A percentile compares a stretch with the other conserved stretches of the same genome.
Conservation (phyloP, 1,140 invertebrate species). For the Drosophila kohkoa region DNA sequence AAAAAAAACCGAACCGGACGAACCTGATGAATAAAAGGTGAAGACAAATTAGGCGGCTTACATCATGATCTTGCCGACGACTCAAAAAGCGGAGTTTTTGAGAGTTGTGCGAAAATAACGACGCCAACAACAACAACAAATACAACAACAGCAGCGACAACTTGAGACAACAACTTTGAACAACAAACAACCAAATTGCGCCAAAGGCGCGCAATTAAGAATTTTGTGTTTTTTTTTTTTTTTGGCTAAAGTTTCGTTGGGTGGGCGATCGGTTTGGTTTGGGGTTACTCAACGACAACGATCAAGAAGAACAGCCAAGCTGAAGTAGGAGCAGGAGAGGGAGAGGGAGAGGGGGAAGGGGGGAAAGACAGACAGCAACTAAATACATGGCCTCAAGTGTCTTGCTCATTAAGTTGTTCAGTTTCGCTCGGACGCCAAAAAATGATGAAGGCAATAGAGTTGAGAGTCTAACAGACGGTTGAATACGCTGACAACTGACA, state of each 20-base stretch:
- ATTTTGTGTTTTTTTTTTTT: constrained; percentile 42
- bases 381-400: constrained; percentile 28
- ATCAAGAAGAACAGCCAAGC: not conserved
- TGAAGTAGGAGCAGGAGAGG: not conserved
- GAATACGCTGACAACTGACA: not conserved
- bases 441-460: constrained; percentile 39
- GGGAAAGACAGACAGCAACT: constrained; percentile 10
- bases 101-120: constrained; percentile 24
- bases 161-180: constrained; percentile 1
- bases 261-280: constrained; percentile 60
- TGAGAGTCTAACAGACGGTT: not conserved
- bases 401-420: constrained; percentile 69
- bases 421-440: constrained; percentile 9
- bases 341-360: not conserved
- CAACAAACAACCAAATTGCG: constrained; percentile 57
- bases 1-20: constrained; percentile 49
- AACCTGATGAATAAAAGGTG: constrained; percentile 64
- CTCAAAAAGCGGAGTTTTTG: constrained; percentile 1
- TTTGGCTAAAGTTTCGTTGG: constrained; percentile 53
- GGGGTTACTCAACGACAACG: constrained; percentile 1
- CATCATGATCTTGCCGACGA: constrained; percentile 57
- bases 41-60: constrained; percentile 78
- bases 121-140: not conserved
- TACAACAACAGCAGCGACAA: not conserved
- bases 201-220: constrained; percentile 72